Evolutionary conservation across 2,113 vertebrate genomes (phyloP), one percentile per base, ranked within the genome.

Genomic region (Pelmatolapia mariae): DNA sequence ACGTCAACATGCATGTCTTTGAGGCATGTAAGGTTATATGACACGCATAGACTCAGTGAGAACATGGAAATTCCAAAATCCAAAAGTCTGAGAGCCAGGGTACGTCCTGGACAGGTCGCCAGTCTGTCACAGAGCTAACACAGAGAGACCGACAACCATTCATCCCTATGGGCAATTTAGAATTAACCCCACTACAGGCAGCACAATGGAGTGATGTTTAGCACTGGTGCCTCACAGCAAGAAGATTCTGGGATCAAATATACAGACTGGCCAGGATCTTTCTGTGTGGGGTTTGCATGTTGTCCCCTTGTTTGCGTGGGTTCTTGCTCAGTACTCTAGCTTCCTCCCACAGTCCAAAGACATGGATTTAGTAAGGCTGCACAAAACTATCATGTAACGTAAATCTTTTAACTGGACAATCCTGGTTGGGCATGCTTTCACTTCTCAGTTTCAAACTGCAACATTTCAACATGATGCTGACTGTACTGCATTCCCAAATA

Each of bases 341-440:
- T 66, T 66, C 33, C 33, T 66, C 6, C 10, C 61, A 66, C 61
- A 66, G 33, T 8, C 33, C 61, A 66, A 66, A 38, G 61, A 66
- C 0, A 1, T 36, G 61, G 6, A n/a, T 66, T 36, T n/a, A 66
- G 59, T 36, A 12, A 63, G 31, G 31, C 59, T 0, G 19, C 19
- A 40, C 11, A 68, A 68, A 68, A 22, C 36, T 0, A 22, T 68
- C 36, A 43, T 71, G 66, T 1, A 73, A 73, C 3, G 5, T 45
- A 16, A 45, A 18, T 71, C 36, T 43, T 43, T 71, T 6, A 43
- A 24, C 38, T 43, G 13, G 5, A 43, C 10, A 71, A 26, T 16
- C 16, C 24, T 18, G 0, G 10, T 10, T 12, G 71, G 24, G 0
- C 16, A 1, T 31, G 26, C 71, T 50, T 50, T 78, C 16, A 1